A percentile compares a stretch with the other conserved stretches of the same genome.
Evolutionary conservation across 2,113 vertebrate genomes (phyloP).

Genomic region (Erinaceus europaeus): DNA sequence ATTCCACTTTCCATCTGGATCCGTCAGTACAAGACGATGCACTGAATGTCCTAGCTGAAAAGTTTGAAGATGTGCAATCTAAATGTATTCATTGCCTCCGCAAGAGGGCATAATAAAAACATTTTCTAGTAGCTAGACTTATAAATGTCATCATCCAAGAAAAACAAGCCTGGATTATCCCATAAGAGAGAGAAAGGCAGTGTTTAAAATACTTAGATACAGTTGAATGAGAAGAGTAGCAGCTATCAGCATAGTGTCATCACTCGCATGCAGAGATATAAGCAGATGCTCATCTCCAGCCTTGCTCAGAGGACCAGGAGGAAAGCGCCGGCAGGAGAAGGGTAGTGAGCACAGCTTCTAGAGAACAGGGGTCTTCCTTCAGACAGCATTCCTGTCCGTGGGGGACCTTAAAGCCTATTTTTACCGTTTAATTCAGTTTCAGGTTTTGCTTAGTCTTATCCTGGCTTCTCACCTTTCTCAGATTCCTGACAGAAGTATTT

Average conservation of each 20-base stretch:
- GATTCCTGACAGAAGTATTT: neutral
- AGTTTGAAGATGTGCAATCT: too few relatives aligned
- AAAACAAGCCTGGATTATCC: too few relatives aligned
- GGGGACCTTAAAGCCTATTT: neutral
- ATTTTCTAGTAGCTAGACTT: neutral
- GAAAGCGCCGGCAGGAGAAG: too few relatives aligned
- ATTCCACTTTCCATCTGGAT: neutral
- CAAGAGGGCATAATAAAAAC: constrained; percentile 28
- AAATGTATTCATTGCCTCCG: constrained; percentile 6
- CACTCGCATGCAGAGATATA: too few relatives aligned
- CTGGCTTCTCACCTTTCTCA: neutral
- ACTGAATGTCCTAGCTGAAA: neutral
- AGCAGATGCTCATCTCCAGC: too few relatives aligned
- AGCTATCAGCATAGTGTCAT: neutral
- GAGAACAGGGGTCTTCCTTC: neutral
- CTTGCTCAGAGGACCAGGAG: neutral
- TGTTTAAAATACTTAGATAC: neutral
- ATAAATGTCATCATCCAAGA: neutral
- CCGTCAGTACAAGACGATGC: neutral
- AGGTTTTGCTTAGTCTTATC: neutral
- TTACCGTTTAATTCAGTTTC: neutral
- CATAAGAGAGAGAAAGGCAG: too few relatives aligned
- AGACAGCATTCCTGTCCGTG: neutral
- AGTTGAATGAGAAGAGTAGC: neutral
- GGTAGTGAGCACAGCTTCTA: neutral